Evolutionary conservation across 2,113 vertebrate genomes (phyloP), one percentile per base, ranked within the genome.

Genomic region (Colistium nudipinnis): DNA sequence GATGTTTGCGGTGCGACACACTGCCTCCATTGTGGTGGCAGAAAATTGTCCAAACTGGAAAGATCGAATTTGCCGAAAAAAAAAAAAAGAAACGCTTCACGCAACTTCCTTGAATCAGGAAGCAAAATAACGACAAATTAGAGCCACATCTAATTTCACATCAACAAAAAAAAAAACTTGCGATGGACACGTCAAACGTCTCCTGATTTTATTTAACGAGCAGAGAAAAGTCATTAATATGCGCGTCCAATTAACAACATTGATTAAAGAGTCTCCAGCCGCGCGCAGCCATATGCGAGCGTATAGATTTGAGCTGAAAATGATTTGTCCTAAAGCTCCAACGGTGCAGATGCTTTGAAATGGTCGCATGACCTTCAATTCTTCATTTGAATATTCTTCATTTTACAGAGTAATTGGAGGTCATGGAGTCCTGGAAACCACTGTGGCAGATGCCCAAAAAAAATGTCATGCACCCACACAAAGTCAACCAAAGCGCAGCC

Each of bases 1-100:
- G 43, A 51, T 43, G 54, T 36, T 35, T 24, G 9, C 4, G 3
- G 41, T 0, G 3, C 7, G 19, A 13, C 59, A 78, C 70, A 55
- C 17, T 2, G 20, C 49, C 8, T 7, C 12, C 28, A 57, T 74
- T 84, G 62, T 81, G 16, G 8, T 5, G 12, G 10, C 9, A 31
- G 30, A 69, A 13, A 47, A 61, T 57, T 1, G 25, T 43, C 59
- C 45, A 59, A 70, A 61, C 17, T 43, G 60, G 13, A 53, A 36
- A 63, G 44, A 25, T 20, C 25, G n/a, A n/a, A n/a, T n/a, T n/a
- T 13, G 33, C 41, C 4, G 0, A 0, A 47, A 47, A 24, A 54
- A 60, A 36, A 20, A 0, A 10, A 27, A 31, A 62, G 36, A 75
- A 80, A 35, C 3, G 22, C 1, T 62, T 44, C 20, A 43, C 4